These are phyloP conservation scores for Chelonus formosanus DNA, from an alignment of 2,888 invertebrate species.

Conservation along the genomic window DNA sequence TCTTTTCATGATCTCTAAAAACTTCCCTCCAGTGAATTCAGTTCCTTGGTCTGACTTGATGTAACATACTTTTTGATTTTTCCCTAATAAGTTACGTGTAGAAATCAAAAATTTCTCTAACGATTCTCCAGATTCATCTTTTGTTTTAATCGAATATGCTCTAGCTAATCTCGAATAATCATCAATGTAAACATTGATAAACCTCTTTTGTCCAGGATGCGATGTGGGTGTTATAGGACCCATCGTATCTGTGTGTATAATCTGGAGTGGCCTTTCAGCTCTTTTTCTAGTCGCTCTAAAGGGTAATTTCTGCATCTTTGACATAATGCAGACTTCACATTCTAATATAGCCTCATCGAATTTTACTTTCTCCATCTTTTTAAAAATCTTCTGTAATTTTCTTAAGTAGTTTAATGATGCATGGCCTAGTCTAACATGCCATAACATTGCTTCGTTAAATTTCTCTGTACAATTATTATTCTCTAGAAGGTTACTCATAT, in stretches of 20 bases:
- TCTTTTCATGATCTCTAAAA: slow-evolving; percentile 28
- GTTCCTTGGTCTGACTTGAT: slow-evolving; percentile 37
- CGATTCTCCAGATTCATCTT: slow-evolving; percentile 42
- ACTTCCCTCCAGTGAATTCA: slow-evolving; percentile 36
- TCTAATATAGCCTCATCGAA: slow-evolving; percentile 45
- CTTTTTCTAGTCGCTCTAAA: slow-evolving; percentile 34
- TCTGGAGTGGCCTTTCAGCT: slow-evolving; percentile 36
- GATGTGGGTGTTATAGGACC: slow-evolving; percentile 39
- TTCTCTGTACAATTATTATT: slow-evolving; percentile 1
- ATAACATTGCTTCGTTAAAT: slow-evolving; percentile 36
- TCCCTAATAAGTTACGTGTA: slow-evolving; percentile 41
- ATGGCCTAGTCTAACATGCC: slow-evolving; percentile 41
- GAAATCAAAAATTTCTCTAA: slow-evolving; percentile 41
- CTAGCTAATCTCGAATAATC: slow-evolving; percentile 41
- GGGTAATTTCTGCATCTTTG: slow-evolving; percentile 43
- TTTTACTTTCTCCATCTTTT: slow-evolving; percentile 36
- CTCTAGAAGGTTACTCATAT: slow-evolving; percentile 10
- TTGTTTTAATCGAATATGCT: slow-evolving; percentile 40
- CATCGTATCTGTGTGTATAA: slow-evolving; percentile 41
- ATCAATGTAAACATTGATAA: slow-evolving; percentile 38
- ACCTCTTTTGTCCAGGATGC: slow-evolving; percentile 35
- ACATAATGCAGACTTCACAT: slow-evolving; percentile 40
- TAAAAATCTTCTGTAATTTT: slow-evolving; percentile 40
- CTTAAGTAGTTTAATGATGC: slow-evolving; percentile 44
- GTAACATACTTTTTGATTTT: slow-evolving; percentile 37